phyloP scores from a whole-genome alignment of 2,113 vertebrate genomes.

The Zapornia atra region DNA sequence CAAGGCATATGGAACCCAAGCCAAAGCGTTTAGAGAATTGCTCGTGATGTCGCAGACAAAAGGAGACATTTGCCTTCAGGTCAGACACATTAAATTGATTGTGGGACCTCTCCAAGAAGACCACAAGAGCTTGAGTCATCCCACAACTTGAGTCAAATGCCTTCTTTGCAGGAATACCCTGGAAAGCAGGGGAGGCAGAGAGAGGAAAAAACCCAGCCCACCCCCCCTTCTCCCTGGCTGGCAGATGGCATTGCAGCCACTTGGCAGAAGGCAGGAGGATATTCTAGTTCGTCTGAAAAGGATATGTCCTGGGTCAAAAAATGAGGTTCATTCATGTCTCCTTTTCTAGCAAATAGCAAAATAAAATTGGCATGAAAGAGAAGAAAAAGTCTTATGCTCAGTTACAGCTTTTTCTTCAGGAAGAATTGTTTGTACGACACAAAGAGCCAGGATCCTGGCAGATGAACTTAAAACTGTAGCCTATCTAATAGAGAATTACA shows the following conservation, averaged over 20 bases:
- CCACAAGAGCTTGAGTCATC: slow-evolving; percentile 50
- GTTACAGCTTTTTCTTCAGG: background rate
- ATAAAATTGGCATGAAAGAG: background rate
- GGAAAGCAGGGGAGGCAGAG: background rate
- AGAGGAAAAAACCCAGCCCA: background rate
- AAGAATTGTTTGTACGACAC: background rate
- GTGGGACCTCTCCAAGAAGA: slow-evolving; percentile 29
- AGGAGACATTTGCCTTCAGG: slow-evolving; percentile 22
- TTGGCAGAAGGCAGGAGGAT: background rate
- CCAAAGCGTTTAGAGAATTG: background rate
- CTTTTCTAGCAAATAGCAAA: background rate
- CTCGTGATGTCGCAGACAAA: background rate
- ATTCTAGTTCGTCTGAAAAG: background rate
- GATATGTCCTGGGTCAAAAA: background rate
- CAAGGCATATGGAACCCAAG: background rate
- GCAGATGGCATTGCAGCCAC: slow-evolving; percentile 19
- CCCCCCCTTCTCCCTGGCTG: background rate
- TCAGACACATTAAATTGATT: slow-evolving; percentile 42
- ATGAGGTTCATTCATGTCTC: background rate
- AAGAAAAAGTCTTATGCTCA: background rate
- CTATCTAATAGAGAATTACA: background rate
- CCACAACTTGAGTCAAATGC: slow-evolving; percentile 30
- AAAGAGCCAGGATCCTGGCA: background rate
- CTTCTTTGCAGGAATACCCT: slow-evolving; percentile 38
- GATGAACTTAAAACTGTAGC: background rate